A percentile compares a stretch with the other conserved stretches of the same genome.
These are phyloP conservation scores for Yponomeuta sedellus DNA, from an alignment of 2,888 invertebrate genomes.

Conservation along the genomic window DNA sequence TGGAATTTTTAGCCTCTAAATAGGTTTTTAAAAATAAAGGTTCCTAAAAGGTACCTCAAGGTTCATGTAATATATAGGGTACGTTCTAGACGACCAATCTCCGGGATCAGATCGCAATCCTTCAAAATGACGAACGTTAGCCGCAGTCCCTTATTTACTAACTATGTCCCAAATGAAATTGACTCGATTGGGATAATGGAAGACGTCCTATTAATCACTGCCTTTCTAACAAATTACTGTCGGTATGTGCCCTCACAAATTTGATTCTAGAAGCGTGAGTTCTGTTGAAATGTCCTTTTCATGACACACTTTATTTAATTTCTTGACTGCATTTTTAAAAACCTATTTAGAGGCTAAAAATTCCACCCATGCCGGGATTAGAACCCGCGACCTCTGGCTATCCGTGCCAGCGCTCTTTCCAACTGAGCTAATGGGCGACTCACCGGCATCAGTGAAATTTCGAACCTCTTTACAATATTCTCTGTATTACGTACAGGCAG, in stretches of 20 bases:
- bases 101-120: constrained; percentile 44
- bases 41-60: too few relatives aligned
- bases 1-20: too few relatives aligned
- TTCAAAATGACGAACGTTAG: constrained; percentile 59
- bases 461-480: too few relatives aligned
- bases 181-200: constrained; percentile 61
- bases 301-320: constrained; percentile 18
- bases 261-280: constrained; percentile 20
- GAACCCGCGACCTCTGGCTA: too few relatives aligned
- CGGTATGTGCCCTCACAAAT: constrained; percentile 42
- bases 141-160: constrained; percentile 50
- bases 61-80: neutral
- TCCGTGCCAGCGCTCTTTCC: too few relatives aligned
- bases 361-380: too few relatives aligned
- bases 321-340: neutral
- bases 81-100: neutral
- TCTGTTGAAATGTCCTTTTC: constrained; percentile 17
- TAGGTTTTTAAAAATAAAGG: too few relatives aligned
- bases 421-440: too few relatives aligned
- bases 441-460: too few relatives aligned
- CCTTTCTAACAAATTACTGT: constrained; percentile 59
- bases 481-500: too few relatives aligned
- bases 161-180: constrained; percentile 51
- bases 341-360: too few relatives aligned
- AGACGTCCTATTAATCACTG: constrained; percentile 60